Base-by-base conservation (phyloP, 2,888 invertebrate genomes). In the Hirudinaria manillensis region DNA sequence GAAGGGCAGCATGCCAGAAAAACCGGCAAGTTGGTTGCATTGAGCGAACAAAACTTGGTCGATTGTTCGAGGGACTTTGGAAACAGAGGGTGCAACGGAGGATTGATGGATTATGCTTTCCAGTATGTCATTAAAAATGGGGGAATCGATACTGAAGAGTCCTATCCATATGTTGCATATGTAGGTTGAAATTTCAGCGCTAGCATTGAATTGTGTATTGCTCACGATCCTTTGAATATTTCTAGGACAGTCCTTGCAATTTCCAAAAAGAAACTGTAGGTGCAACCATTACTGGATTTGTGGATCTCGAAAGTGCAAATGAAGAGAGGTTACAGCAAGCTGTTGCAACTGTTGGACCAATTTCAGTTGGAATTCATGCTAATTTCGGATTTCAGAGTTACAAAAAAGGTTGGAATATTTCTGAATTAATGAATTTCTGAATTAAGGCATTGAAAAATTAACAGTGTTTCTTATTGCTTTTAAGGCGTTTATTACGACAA, bases 351-450 rank as follows among this genome's bases (percentile, higher is more conserved):
- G 85, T 91, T 77, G 94, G 94, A 0, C 94, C 94, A 10, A 88
- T 94, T 70, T 89, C 93, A 13, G 90, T 94, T 72, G 94, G 93
- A 81, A 94, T 94, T 83, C 94, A 95, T 88, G 94, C 94, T 78
- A 90, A 91, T 67, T 78, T 77, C 61, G 7, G 2, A 27, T 80
- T 80, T 77, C 78, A 78, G 72, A 56, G 74, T 24, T 80, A 80
- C 70, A 61, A 75, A 16, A 51, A 61, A 45, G 80, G 79, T 78
- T 34, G 29, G 67, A 7, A 3, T 27, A 27, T 61, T 61, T 61
- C 61, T 61, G 4, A 61, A 21, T 61, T 61, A 27, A 24, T 7
- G 1, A 27, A 7, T 61, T 56, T 3, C n/a, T 24, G 13, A 1
- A 27, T 24, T 19, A 10, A 16, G 53, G 10, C n/a, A 16, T 29